Percentiles rank a stretch among this genome's conserved stretches.
These are phyloP conservation scores for Coptotermes formosanus DNA, from an alignment of 1,140 invertebrate species.

Conservation along the genomic window DNA sequence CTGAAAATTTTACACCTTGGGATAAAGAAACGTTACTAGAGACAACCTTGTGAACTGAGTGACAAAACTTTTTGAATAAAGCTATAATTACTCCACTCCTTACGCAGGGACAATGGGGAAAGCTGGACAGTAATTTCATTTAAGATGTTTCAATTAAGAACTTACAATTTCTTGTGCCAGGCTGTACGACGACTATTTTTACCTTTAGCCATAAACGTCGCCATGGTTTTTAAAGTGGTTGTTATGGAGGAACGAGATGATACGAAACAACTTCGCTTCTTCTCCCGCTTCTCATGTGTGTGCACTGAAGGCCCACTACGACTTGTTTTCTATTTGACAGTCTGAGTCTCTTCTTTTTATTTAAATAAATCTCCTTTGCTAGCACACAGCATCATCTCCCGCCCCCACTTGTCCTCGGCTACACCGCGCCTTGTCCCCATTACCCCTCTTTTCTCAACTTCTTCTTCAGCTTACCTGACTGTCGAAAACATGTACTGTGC, in stretches of 20 bases:
- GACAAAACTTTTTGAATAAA: not conserved
- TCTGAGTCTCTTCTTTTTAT: not conserved
- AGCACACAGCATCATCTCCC: not conserved
- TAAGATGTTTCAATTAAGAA: not conserved
- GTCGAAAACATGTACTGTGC: not conserved
- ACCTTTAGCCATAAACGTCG: conserved; percentile 25
- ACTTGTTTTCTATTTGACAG: conserved; percentile 13
- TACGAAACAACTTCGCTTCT: not conserved
- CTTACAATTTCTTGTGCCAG: not conserved
- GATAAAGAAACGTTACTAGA: not conserved
- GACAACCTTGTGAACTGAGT: not conserved
- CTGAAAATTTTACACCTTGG: not conserved
- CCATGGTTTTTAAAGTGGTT: conserved; percentile 22
- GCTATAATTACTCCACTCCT: not conserved
- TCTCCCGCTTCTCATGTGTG: not conserved
- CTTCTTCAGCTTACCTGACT: not conserved
- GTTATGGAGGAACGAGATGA: conserved; percentile 10
- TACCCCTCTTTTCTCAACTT: not conserved
- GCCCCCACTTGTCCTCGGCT: not conserved
- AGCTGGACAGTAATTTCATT: not conserved
- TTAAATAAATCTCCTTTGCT: conserved; percentile 8
- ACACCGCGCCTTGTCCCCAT: not conserved
- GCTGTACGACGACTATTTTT: conserved; percentile 1
- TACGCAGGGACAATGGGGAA: not conserved
- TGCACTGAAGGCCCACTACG: not conserved